These are phyloP conservation scores for Centrocercus urophasianus DNA, from an alignment of 2,113 vertebrate genomes.

Conservation along the genomic window DNA sequence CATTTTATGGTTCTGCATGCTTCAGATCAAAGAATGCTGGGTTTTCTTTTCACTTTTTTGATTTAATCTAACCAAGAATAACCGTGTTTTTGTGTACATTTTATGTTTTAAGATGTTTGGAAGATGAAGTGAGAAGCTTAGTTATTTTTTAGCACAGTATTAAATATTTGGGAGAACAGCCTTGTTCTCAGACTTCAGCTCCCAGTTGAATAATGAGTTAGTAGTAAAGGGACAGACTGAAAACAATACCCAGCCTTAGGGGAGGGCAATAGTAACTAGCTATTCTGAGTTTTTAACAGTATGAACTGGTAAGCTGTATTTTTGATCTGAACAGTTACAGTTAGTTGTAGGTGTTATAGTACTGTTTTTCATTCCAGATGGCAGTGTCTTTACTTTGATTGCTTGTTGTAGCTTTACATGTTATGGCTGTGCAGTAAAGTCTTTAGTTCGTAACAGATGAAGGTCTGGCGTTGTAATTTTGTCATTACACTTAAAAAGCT, in stretches of 20 bases:
- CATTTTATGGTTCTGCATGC: slow-evolving; percentile 39
- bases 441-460: neutral
- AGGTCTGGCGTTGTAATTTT: neutral
- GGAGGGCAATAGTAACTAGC: neutral
- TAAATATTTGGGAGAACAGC: neutral
- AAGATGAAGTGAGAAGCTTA: neutral
- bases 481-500: neutral
- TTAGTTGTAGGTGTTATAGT: neutral
- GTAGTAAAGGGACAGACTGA: neutral
- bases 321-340: neutral
- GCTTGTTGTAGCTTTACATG: fast-evolving
- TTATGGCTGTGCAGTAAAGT: neutral
- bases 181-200: neutral
- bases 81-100: neutral
- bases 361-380: neutral
- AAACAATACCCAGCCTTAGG: neutral
- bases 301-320: neutral
- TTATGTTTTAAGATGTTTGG: neutral
- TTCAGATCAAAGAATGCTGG: slow-evolving; percentile 59
- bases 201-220: neutral
- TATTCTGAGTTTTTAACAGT: neutral
- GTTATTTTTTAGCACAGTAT: neutral
- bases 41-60: slow-evolving; percentile 28
- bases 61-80: slow-evolving; percentile 19
- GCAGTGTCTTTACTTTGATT: neutral